Evolutionary conservation across 2,888 invertebrate genomes (phyloP).

Genomic region (Drosophila putrida): DNA sequence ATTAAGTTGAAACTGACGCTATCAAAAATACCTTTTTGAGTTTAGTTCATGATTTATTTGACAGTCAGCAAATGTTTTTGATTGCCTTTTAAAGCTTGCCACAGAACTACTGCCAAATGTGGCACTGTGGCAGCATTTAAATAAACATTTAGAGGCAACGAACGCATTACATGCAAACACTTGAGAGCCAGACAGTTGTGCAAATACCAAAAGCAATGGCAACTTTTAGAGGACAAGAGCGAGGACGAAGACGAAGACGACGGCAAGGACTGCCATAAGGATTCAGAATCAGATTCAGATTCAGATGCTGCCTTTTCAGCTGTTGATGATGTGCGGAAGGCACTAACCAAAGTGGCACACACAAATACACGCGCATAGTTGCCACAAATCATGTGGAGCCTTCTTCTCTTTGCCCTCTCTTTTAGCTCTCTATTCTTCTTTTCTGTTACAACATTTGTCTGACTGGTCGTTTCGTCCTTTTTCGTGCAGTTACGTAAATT

Average conservation of each 20-base stretch:
- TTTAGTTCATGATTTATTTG: constrained; percentile 59
- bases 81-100: constrained; percentile 68
- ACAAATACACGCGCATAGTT: constrained; percentile 54
- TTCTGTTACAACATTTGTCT: constrained; percentile 39
- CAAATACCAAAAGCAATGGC: constrained; percentile 48
- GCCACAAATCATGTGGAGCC: constrained; percentile 60
- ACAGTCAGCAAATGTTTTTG: constrained; percentile 20
- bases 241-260: constrained; percentile 35
- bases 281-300: constrained; percentile 31
- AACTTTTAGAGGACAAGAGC: constrained; percentile 31
- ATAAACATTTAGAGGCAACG: constrained; percentile 71
- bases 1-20: constrained; percentile 51
- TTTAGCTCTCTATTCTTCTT: neutral
- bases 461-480: constrained; percentile 38
- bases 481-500: constrained; percentile 75
- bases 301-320: constrained; percentile 36
- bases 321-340: constrained; percentile 64
- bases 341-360: constrained; percentile 60
- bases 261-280: constrained; percentile 17
- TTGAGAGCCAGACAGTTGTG: constrained; percentile 62
- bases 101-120: constrained; percentile 60
- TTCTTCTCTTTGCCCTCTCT: constrained; percentile 1
- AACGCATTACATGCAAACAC: constrained; percentile 68
- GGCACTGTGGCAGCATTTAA: constrained; percentile 66
- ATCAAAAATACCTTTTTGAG: constrained; percentile 25